Evolutionary conservation across 92 coral and sea anemone species (phyloP).

Genomic region (Desmophyllum pertusum): DNA sequence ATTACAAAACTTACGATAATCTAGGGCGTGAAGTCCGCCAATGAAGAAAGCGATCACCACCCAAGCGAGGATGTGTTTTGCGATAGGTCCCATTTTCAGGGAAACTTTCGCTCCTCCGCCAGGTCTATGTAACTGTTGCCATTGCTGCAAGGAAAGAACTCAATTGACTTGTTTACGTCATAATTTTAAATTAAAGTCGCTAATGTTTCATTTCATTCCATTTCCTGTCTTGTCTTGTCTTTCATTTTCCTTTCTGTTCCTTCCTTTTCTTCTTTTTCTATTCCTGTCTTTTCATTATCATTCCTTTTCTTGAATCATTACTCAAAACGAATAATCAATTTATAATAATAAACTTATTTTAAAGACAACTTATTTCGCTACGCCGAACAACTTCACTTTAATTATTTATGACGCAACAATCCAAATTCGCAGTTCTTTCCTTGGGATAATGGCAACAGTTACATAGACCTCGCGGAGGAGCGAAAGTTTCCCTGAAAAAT

Average conservation of each 20-base stretch:
- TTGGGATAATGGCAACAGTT: not conserved
- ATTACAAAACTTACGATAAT: not conserved
- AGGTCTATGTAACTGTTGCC: not conserved
- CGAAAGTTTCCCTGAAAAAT: not conserved
- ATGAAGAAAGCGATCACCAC: not conserved
- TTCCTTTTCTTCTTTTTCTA: no score
- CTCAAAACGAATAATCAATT: no score
- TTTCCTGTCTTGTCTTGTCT: no score
- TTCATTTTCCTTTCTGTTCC: no score
- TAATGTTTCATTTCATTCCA: no score
- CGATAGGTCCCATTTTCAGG: not conserved
- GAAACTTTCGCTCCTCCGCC: not conserved
- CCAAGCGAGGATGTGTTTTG: not conserved
- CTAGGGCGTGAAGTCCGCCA: not conserved
- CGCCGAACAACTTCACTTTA: no score
- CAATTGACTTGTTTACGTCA: not conserved
- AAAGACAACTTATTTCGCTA: no score
- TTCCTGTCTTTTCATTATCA: no score
- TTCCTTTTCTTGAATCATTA: no score
- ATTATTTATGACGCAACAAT: no score
- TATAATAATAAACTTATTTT: no score
- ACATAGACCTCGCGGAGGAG: not conserved
- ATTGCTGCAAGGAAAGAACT: not conserved
- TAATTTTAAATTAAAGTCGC: not conserved
- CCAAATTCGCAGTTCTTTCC: not conserved